Evolutionary conservation across 2,797 vertebrate genomes (phyloP).

Genomic region (Masticophis lateralis): DNA sequence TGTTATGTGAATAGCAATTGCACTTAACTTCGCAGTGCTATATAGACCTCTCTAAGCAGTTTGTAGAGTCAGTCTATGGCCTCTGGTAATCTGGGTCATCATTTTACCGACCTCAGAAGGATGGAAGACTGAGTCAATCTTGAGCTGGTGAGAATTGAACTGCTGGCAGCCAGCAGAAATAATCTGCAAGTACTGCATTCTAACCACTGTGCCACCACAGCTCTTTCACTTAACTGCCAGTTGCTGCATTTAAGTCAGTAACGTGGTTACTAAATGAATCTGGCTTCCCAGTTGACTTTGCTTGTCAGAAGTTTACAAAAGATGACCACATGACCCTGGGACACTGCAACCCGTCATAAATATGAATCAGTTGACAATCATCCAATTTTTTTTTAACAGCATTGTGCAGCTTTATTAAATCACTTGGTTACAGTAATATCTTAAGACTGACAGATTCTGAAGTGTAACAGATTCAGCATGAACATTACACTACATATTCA

Average conservation of each 20-base stretch:
- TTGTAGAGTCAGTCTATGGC: too few species aligned
- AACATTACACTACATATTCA: conserved; percentile 71
- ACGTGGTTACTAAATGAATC: neutral
- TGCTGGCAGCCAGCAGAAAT: too few species aligned
- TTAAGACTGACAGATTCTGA: conserved; percentile 71
- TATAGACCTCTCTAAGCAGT: too few species aligned
- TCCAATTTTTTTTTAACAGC: conserved; percentile 56
- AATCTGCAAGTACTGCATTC: too few species aligned
- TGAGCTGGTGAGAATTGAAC: too few species aligned
- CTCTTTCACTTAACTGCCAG: too few species aligned
- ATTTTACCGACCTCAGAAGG: too few species aligned
- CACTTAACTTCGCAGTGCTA: too few species aligned
- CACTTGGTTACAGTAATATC: conserved; percentile 76
- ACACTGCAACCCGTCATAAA: neutral
- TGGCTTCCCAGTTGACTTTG: neutral
- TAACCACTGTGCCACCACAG: too few species aligned
- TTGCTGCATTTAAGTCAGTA: neutral
- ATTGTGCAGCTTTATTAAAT: conserved; percentile 80
- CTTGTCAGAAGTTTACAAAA: neutral
- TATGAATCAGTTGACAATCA: neutral
- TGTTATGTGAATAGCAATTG: neutral
- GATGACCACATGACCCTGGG: neutral
- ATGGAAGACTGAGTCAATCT: too few species aligned
- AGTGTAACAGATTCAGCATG: conserved; percentile 73
- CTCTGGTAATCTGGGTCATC: too few species aligned